A percentile compares a stretch with the other conserved stretches of the same genome.
These are phyloP conservation scores for Trematomus loennbergii DNA, from an alignment of 2,113 vertebrate species.

Conservation along the genomic window DNA sequence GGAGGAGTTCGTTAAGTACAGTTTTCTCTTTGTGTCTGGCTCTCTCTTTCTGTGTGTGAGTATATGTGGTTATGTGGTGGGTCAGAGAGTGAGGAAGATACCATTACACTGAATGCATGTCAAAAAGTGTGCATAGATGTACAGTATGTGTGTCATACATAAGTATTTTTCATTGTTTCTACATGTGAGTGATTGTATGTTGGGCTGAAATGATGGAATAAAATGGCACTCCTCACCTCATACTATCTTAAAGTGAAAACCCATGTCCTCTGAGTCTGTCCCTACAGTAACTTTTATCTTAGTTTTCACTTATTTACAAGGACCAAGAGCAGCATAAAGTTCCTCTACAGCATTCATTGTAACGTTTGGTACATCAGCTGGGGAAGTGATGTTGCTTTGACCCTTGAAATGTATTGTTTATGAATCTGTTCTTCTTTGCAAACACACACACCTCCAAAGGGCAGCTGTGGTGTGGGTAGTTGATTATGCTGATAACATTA, in stretches of 20 bases:
- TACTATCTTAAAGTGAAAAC: conserved; percentile 33
- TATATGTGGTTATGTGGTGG: conserved; percentile 15
- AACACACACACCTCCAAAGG: conserved; percentile 19
- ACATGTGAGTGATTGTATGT: not conserved
- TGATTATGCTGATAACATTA: conserved; percentile 2
- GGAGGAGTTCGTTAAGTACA: conserved; percentile 61
- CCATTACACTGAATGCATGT: conserved; percentile 10
- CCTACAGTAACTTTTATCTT: conserved; percentile 9
- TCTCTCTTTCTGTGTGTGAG: conserved; percentile 25
- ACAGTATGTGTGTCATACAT: not conserved
- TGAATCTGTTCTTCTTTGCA: conserved; percentile 12
- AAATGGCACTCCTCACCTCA: conserved; percentile 30
- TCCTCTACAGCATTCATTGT: not conserved
- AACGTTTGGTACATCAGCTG: conserved; percentile 23
- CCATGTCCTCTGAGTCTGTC: not conserved
- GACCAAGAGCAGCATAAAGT: not conserved
- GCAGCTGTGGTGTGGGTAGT: conserved; percentile 43
- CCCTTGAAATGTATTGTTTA: conserved; percentile 20
- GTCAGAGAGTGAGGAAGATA: conserved; percentile 6
- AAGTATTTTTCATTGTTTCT: not conserved
- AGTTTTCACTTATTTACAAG: conserved; percentile 1
- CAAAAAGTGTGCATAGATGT: not conserved
- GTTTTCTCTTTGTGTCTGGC: conserved; percentile 59
- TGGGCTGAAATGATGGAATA: conserved; percentile 13
- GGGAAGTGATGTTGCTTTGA: conserved; percentile 26